Conservation (phyloP, 2,888 invertebrate species). For the Catotricha subobsoleta region DNA sequence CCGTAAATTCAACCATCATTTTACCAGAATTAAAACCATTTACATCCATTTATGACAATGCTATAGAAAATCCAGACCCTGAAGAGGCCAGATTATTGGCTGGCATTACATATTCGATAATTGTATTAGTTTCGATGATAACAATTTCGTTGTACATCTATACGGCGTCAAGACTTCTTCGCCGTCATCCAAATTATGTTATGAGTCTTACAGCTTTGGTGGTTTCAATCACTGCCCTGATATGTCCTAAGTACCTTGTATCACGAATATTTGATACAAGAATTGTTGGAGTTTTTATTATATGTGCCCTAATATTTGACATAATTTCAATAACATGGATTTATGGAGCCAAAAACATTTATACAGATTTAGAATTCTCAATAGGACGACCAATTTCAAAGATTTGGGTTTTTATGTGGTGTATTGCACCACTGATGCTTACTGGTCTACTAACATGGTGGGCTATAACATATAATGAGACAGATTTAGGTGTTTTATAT, state of each 20-base stretch:
- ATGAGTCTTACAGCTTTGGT: slow-evolving; percentile 25
- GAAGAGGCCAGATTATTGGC: slow-evolving; percentile 20
- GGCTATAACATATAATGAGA: slow-evolving; percentile 22
- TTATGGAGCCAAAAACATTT: slow-evolving; percentile 29
- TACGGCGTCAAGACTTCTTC: slow-evolving; percentile 25
- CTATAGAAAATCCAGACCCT: slow-evolving; percentile 16
- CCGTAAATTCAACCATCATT: slow-evolving; percentile 14
- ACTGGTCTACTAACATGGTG: slow-evolving; percentile 28
- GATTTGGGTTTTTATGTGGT: slow-evolving; percentile 27
- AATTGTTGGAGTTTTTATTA: slow-evolving; percentile 24
- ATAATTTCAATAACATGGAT: slow-evolving; percentile 28
- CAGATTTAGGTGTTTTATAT: slow-evolving; percentile 16
- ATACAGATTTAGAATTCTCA: slow-evolving; percentile 29
- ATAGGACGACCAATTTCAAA: slow-evolving; percentile 28
- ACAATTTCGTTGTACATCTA: slow-evolving; percentile 25
- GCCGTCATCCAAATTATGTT: slow-evolving; percentile 27
- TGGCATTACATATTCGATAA: slow-evolving; percentile 20
- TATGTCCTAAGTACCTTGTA: slow-evolving; percentile 24
- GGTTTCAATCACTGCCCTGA: slow-evolving; percentile 21
- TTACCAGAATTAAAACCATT: slow-evolving; percentile 23
- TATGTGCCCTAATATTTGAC: slow-evolving; percentile 27
- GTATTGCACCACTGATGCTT: slow-evolving; percentile 24
- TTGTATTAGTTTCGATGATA: slow-evolving; percentile 24
- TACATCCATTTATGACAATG: slow-evolving; percentile 27
- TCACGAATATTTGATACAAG: slow-evolving; percentile 25